Evolutionary conservation across 2,888 invertebrate genomes (phyloP), one percentile per base, ranked within the genome.

Genomic region (Scrobipalpa atriplicella): DNA sequence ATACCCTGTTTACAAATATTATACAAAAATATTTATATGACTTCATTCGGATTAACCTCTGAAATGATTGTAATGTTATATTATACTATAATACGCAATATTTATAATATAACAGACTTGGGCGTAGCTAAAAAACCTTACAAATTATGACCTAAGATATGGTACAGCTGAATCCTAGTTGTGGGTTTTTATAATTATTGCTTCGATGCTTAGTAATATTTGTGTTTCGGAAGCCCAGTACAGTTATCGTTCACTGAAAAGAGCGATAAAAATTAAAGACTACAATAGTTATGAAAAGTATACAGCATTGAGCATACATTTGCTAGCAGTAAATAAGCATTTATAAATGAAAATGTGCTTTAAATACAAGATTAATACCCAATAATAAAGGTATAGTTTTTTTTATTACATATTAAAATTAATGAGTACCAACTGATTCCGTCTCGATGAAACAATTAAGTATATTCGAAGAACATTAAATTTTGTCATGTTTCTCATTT

Each of bases 1-100:
- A 72, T 72, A 78, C 75, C 8, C 75, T 79, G 81, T 79, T 75
- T 79, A 82, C 79, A 81, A 77, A 79, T 76, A 75, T 61, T 72
- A 58, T 70, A 71, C 72, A 73, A 75, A 74, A 70, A 70, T 72
- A 77, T 69, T 19, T 61, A 65, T 65, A 29, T 66, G 72, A 72
- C 5, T 29, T 29, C 29, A 18, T 54, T 18, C 54, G 21, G 54
- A 54, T 54, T 19, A n/a, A 16, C 54, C 18, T n/a, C 9, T 16
- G 11, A 54, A 21, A 54, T 54, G 8, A 21, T 21, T n/a, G 11
- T 54, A 18, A 10, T 54, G 18, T 19, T 18, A 18, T n/a, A 19
- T 52, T 8, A 54, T 8, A 16, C 6, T 19, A 19, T 29, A 29
- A 29, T 29, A 52, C 0, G 16, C 10, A 54, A 54, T 54, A 54